Percentiles rank a stretch among this genome's conserved stretches.
These are phyloP conservation scores for Acropternis orthonyx DNA, from an alignment of 2,797 vertebrate genomes.

Conservation along the genomic window DNA sequence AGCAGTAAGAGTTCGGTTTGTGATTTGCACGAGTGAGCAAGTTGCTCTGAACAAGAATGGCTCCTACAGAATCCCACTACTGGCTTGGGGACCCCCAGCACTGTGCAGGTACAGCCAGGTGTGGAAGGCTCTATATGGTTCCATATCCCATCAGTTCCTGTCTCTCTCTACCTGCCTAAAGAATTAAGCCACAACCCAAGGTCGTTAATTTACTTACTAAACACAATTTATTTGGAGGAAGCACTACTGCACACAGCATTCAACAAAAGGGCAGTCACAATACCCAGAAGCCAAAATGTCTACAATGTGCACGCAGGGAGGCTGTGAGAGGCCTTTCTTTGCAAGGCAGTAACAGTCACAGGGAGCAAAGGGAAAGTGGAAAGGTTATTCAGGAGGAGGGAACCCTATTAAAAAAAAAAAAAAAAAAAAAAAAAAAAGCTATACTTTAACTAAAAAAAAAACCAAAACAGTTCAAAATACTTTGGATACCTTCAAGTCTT, in stretches of 20 bases:
- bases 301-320: not conserved
- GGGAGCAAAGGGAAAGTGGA: not conserved
- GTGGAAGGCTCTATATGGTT: not conserved
- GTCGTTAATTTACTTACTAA: not conserved
- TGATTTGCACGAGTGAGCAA: not conserved
- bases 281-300: not conserved
- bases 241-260: not conserved
- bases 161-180: accelerated
- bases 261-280: not conserved
- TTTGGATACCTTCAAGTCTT: not conserved
- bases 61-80: not conserved
- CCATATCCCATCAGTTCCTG: not conserved
- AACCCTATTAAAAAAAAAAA: not conserved
- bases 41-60: accelerated
- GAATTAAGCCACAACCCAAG: not conserved
- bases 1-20: not conserved
- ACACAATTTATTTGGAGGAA: not conserved
- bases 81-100: not conserved
- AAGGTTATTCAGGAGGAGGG: not conserved
- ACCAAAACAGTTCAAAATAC: not conserved
- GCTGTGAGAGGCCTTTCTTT: not conserved
- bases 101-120: not conserved
- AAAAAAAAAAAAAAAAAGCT: not conserved
- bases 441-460: not conserved
- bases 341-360: not conserved